Evolutionary conservation across 2,888 invertebrate species (phyloP).

Genomic region (Ophioninae sp.): DNA sequence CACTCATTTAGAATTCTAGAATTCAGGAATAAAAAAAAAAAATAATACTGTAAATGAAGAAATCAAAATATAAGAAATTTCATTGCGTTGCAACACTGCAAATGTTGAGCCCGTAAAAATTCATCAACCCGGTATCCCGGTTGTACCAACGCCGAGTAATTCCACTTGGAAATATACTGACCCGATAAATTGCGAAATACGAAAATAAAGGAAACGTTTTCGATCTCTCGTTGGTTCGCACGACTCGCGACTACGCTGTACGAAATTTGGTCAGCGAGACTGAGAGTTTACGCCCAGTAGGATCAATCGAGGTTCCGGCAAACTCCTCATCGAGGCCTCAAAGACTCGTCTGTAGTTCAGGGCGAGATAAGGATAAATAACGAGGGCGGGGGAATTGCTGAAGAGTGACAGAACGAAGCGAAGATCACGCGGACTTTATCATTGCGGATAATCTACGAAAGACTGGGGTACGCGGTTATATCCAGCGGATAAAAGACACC

Average conservation of each 20-base stretch:
- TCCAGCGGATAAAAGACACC: conserved; percentile 38
- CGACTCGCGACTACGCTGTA: not conserved
- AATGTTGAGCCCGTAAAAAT: not conserved
- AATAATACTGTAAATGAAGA: too few relatives aligned
- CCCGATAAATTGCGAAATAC: not conserved
- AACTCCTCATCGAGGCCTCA: not conserved
- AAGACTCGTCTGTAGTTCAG: not conserved
- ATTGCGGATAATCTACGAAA: conserved; percentile 45
- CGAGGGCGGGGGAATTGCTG: not conserved
- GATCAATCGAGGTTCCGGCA: not conserved
- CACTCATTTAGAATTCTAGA: too few relatives aligned
- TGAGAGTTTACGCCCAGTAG: not conserved
- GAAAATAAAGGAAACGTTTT: not conserved
- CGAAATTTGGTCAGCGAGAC: not conserved
- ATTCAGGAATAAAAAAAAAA: too few relatives aligned
- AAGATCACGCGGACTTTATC: conserved; percentile 39
- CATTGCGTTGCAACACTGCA: too few relatives aligned
- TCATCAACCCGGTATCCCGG: not conserved
- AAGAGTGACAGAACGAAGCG: conserved; percentile 31
- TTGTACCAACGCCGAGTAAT: too few relatives aligned
- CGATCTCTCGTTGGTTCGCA: not conserved
- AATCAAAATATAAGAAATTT: too few relatives aligned
- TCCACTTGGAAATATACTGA: not conserved
- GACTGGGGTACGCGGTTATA: conserved; percentile 28
- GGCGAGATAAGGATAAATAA: conserved; percentile 17